Evolutionary conservation across 2,888 invertebrate species (phyloP).

Genomic region (Gandaritis pyraliata): DNA sequence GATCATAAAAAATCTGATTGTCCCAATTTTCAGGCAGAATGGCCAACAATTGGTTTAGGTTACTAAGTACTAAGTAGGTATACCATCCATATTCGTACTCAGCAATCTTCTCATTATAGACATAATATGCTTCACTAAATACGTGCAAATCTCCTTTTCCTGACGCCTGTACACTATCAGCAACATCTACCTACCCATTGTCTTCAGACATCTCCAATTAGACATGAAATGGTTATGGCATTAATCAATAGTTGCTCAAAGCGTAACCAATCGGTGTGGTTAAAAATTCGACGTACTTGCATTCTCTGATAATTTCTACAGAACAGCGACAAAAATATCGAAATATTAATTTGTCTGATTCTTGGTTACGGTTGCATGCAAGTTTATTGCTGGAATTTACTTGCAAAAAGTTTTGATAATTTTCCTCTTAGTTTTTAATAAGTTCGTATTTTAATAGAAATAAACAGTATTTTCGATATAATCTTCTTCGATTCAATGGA

Average conservation of each 20-base stretch:
- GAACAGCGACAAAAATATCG: slow-evolving; percentile 2
- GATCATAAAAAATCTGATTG: too few species aligned
- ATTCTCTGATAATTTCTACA: slow-evolving; percentile 24
- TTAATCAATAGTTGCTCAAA: slow-evolving; percentile 42
- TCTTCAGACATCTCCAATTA: slow-evolving; percentile 61
- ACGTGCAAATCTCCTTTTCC: slow-evolving; percentile 4
- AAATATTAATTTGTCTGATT: slow-evolving; percentile 2
- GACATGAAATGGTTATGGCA: slow-evolving; percentile 53
- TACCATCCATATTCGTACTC: background rate
- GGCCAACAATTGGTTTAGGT: too few species aligned
- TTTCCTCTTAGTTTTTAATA: too few species aligned
- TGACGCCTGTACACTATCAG: slow-evolving; percentile 25
- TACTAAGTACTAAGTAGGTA: too few species aligned
- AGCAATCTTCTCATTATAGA: background rate
- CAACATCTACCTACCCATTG: slow-evolving; percentile 55
- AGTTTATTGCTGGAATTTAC: too few species aligned
- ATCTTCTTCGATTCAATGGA: too few species aligned
- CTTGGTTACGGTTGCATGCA: background rate
- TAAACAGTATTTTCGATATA: too few species aligned
- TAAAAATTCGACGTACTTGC: slow-evolving; percentile 37
- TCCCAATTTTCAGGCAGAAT: too few species aligned
- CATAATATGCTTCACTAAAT: too few species aligned
- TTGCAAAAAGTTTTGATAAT: too few species aligned
- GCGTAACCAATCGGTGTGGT: slow-evolving; percentile 34
- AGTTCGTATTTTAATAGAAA: too few species aligned